A percentile compares a stretch with the other conserved stretches of the same genome.
Conservation (phyloP, 2,797 vertebrate species). For the Triplophysa bombifrons region DNA sequence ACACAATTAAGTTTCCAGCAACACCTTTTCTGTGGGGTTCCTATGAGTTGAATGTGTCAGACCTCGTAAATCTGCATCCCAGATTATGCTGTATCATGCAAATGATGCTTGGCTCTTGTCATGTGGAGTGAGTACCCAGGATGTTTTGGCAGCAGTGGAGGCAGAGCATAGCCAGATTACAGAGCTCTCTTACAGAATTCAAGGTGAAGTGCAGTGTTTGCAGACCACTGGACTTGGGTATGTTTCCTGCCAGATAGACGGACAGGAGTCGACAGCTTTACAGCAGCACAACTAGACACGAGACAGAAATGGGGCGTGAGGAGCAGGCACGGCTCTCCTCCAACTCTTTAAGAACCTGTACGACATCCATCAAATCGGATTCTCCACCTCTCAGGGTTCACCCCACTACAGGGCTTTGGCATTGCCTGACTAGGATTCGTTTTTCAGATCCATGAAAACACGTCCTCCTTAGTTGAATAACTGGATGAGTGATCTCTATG, state of each 20-base stretch:
- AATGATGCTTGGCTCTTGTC: constrained; percentile 11
- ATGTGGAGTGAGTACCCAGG: background rate
- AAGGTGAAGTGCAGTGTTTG: constrained; percentile 46
- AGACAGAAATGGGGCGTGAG: constrained; percentile 15
- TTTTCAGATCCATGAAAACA: constrained; percentile 21
- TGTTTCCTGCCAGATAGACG: constrained; percentile 46
- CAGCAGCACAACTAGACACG: constrained; percentile 20
- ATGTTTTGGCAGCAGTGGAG: constrained; percentile 36
- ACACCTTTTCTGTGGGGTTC: constrained; percentile 14
- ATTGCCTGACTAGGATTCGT: constrained; percentile 15
- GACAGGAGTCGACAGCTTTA: constrained; percentile 51
- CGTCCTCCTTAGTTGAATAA: constrained; percentile 22
- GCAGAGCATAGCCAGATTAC: background rate
- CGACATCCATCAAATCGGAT: constrained; percentile 20
- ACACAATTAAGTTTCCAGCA: constrained; percentile 7
- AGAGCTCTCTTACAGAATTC: constrained; percentile 23
- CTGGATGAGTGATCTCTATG: constrained; percentile 32
- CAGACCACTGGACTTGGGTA: constrained; percentile 39
- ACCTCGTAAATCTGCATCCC: constrained; percentile 10
- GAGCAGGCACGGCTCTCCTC: background rate
- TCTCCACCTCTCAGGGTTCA: constrained; percentile 17
- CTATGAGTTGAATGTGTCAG: constrained; percentile 20
- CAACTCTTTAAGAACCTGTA: constrained; percentile 12
- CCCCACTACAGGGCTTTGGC: background rate
- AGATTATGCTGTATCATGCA: constrained; percentile 26